These are phyloP conservation scores for Solea senegalensis DNA, from an alignment of 2,113 vertebrate species.

Conservation along the genomic window DNA sequence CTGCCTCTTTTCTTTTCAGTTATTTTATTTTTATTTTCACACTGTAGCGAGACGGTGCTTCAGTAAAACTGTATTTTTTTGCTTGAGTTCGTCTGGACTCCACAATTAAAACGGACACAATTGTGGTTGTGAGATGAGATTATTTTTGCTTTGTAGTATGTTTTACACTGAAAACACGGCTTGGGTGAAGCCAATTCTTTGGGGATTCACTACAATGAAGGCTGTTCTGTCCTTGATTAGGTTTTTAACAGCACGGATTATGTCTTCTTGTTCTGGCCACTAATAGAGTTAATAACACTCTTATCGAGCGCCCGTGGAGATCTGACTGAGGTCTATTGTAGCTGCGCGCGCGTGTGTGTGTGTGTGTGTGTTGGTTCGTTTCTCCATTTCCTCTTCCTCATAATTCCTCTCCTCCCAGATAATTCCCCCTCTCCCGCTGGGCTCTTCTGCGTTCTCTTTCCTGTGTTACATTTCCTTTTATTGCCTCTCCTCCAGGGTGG, in stretches of 20 bases:
- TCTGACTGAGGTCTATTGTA: constrained; percentile 47
- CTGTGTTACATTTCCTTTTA: constrained; percentile 35
- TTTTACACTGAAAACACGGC: neutral
- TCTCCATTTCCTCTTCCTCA: constrained; percentile 29
- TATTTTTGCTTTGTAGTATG: constrained; percentile 1
- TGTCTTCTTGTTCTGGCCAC: constrained; percentile 47
- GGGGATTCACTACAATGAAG: constrained; percentile 29
- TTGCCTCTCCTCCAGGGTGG: constrained; percentile 10
- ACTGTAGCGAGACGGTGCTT: too few relatives aligned
- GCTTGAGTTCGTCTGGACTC: neutral
- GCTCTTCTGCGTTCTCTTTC: constrained; percentile 39
- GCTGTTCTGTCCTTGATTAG: constrained; percentile 38
- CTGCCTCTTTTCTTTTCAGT: neutral
- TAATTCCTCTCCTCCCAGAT: constrained; percentile 33
- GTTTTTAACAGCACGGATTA: constrained; percentile 51
- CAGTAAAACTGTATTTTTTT: neutral
- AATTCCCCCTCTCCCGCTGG: constrained; percentile 42
- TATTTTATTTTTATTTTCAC: neutral
- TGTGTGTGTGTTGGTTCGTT: constrained; percentile 47
- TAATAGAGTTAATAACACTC: constrained; percentile 63
- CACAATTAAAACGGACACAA: neutral
- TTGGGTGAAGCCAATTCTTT: neutral
- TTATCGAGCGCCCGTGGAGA: constrained; percentile 45
- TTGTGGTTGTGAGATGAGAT: neutral
- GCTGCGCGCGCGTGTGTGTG: constrained; percentile 43